Conservation (phyloP, 2,888 invertebrate species). For the Tinea pellionella region DNA sequence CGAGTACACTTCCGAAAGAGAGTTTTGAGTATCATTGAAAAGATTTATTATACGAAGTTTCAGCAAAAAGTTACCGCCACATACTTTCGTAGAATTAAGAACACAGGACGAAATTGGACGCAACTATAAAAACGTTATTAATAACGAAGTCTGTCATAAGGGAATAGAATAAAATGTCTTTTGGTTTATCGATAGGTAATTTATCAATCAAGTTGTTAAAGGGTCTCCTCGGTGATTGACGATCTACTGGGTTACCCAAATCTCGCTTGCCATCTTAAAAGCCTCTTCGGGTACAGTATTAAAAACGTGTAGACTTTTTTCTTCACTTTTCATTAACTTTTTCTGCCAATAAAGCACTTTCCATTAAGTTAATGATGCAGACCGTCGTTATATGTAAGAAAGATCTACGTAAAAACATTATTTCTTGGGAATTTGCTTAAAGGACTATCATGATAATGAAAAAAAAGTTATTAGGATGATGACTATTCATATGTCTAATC, state of each 20-base stretch:
- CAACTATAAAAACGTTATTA: not conserved
- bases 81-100: too few species aligned
- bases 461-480: not conserved
- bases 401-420: not conserved
- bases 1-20: not conserved
- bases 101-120: too few species aligned
- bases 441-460: not conserved
- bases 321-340: constrained; percentile 11
- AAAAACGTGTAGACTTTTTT: not conserved
- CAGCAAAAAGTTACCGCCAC: not conserved
- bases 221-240: constrained; percentile 24
- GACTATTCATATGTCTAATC: not conserved
- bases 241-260: constrained; percentile 15
- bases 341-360: not conserved
- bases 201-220: constrained; percentile 32
- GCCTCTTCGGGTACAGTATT: not conserved
- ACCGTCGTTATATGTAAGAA: not conserved
- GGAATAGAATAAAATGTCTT: constrained; percentile 2
- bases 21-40: not conserved
- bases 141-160: not conserved
- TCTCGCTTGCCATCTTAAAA: constrained; percentile 8
- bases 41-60: not conserved
- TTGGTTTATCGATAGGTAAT: constrained; percentile 27
- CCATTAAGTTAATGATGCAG: constrained; percentile 7
- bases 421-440: not conserved